Evolutionary conservation across 2,888 invertebrate species (phyloP), one percentile per base, ranked within the genome.

Genomic region (Mesodorylaimus sp.): DNA sequence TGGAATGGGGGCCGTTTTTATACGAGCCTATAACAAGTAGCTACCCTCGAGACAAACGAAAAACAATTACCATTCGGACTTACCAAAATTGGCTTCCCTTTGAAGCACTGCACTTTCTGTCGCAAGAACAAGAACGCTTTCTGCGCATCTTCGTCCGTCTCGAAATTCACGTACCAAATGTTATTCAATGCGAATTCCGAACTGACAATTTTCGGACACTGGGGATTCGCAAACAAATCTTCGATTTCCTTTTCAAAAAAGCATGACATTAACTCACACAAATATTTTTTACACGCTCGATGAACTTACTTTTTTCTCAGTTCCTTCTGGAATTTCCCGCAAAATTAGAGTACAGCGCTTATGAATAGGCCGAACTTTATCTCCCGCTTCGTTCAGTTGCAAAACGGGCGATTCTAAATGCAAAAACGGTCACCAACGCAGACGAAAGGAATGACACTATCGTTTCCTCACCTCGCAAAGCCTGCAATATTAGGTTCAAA

Each of bases 91-190:
- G 82, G 83, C 68, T 79, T 80, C 58, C 81, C 83, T 74, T 81
- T 66, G 55, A 70, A 68, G 52, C 59, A 80, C 63, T 77, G 73
- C 54, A 83, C 80, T 67, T 82, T 81, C 68, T 83, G 83, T 56
- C 85, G 74, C 60, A 87, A 74, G 74, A 82, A 84, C 66, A 79
- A 75, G 66, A 82, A 85, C 55, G 86, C 86, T 64, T 76, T 75
- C 69, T 85, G 83, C 57, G 86, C 86, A 72, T 85, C 83, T 60
- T 84, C 83, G 65, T 87, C 86, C 36, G 81, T 80, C 68, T 83
- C 83, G 68, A 85, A 86, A 47, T 83, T 83, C 53, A 85, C 79
- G 65, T 84, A 85, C 86, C 86, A 87, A 54, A 81, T 80, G 69
- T 79, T 80, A 70, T 85, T 84, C 66, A 81, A 80, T 57, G 83